Evolutionary conservation across 2,797 vertebrate species (phyloP), one percentile per base, ranked within the genome.

Genomic region (Coregonus ussuriensis): DNA sequence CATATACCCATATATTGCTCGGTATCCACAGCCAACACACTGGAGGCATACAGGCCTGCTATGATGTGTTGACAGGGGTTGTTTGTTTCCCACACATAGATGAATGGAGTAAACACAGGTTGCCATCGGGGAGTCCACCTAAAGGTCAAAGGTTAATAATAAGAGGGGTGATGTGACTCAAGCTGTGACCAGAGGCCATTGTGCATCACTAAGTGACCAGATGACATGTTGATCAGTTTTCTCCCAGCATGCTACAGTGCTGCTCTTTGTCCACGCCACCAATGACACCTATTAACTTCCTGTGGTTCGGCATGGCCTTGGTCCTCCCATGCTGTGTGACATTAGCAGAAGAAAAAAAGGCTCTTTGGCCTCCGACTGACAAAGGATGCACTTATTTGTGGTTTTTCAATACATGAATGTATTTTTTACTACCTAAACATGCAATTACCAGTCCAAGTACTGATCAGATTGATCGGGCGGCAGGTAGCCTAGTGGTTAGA

Each of bases 271-370:
- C 81, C 82, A 81, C 78, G 15, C 78, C 81, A 82, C 80, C 81
- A 76, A 4, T 81, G 89, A 88, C 88, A 90, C 86, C 85, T 86
- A 87, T 92, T 91, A 91, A 89, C 79, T 83, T 85, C 89, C 89
- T 70, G 86, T 16, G 82, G 88, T 79, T 47, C 78, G 80, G 81
- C 71, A 11, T 73, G 72, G 54, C 72, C 56, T 62, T 9, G 16
- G 74, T 75, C 31, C 75, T 82, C 83, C 82, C 18, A 14, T 53
- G n/a, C 71, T 31, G 35, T 47, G 41, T 4, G 21, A 67, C 37
- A 71, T 31, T 4, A 33, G 63, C 51, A 14, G 51, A 62, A 31
- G 6, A 33, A 72, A 52, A 53, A 18, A 69, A 37, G 62, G 25
- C 53, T 59, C 11, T 14, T 18, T 51, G 16, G 33, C 35, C 72